Evolutionary conservation across 2,888 invertebrate species (phyloP), one percentile per base, ranked within the genome.

Genomic region (Drosophila nr. perissopoda): DNA sequence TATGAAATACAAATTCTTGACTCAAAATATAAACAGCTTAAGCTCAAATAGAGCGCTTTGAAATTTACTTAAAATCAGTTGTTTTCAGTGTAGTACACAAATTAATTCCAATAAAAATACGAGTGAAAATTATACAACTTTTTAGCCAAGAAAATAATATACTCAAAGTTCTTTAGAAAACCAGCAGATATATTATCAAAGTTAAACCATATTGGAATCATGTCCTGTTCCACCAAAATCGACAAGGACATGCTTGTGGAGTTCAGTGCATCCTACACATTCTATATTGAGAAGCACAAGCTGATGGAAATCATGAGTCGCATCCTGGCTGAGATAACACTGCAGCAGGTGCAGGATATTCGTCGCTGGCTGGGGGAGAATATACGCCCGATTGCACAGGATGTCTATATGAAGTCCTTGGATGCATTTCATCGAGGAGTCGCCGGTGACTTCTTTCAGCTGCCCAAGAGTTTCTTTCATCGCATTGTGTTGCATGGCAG

Each of bases 401-500:
- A 85, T 2, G 81, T 92, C 27, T 92, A 92, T 53, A 60, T 77
- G 7, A 84, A 85, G 68, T 75, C 85, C 6, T 31, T 90, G 60
- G 70, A 83, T 61, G 69, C 78, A 13, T 89, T 88, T 34, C 80
- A 88, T 62, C 70, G 56, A 3, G 80, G 74, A 5, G 60, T 75
- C 0, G 2, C 25, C 0, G 88, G 64, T 0, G 79, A 87, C 1
- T 89, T 81, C 25, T 88, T 79, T 56, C 82, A 91, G 63, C 31
- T 91, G 46, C 87, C 90, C 0, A 72, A 65, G 34, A 80, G 75
- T 57, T 92, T 79, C 53, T 82, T 81, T 4, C 94, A 94, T 49
- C 93, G 95, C 59, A 92, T 95, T 29, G 89, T 94, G 1, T 82
- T 95, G 0, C 91, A 95, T 42, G 95, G 95, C 7, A 93, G 94